Conservation (phyloP, 2,113 vertebrate genomes). For the Paracanthobrama guichenoti region DNA sequence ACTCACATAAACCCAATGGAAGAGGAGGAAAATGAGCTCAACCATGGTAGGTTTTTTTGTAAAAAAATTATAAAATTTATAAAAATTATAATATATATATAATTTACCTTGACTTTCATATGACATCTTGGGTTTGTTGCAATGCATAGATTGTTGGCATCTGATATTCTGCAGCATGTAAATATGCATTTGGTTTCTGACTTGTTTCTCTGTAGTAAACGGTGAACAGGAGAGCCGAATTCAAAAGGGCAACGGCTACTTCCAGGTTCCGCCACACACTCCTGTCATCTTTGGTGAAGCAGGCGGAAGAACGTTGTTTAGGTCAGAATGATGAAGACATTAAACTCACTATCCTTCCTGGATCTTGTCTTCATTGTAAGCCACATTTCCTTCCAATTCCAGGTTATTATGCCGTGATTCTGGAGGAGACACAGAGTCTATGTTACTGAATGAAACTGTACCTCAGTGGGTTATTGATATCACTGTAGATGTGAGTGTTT, state of each 20-base stretch:
- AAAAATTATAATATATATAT: too few species aligned
- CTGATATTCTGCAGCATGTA: too few species aligned
- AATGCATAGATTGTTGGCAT: not conserved
- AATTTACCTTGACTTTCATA: not conserved
- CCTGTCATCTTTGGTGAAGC: slow-evolving; percentile 98
- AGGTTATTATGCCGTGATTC: slow-evolving; percentile 97
- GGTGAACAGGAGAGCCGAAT: slow-evolving; percentile 93
- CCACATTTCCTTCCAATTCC: slow-evolving; percentile 4
- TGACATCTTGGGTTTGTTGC: not conserved
- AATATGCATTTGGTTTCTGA: not conserved
- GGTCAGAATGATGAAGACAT: slow-evolving; percentile 71
- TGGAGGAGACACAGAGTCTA: slow-evolving; percentile 96
- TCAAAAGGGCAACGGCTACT: slow-evolving; percentile 98
- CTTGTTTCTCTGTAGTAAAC: slow-evolving; percentile 76
- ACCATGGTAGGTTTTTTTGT: slow-evolving; percentile 65
- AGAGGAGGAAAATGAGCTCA: slow-evolving; percentile 96
- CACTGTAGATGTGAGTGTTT: slow-evolving; percentile 92
- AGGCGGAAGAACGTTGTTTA: slow-evolving; percentile 94
- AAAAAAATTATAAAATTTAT: not conserved
- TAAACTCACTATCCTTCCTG: not conserved
- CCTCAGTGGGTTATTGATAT: slow-evolving; percentile 99
- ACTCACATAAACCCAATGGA: slow-evolving; percentile 97
- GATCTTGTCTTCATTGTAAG: not conserved
- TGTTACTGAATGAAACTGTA: slow-evolving; percentile 97
- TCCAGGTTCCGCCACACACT: slow-evolving; percentile 98